Percentiles rank a stretch among this genome's conserved stretches.
phyloP scores from a whole-genome alignment of 2,113 vertebrate genomes.

The Corvus hawaiiensis region DNA sequence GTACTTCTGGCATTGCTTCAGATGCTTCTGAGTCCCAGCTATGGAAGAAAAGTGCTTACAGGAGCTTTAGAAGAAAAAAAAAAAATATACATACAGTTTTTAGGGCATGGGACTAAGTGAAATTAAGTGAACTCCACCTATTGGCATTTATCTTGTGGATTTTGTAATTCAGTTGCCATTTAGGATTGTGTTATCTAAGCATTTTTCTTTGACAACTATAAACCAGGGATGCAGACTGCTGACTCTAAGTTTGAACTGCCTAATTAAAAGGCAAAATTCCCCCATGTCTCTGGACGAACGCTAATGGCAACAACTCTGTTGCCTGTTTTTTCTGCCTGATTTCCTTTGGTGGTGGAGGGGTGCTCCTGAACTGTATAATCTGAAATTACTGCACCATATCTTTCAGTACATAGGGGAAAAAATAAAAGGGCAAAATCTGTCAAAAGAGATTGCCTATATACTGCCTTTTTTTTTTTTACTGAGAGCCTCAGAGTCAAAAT shows the following conservation, averaged over 20 bases:
- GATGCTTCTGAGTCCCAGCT: neutral
- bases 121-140: neutral
- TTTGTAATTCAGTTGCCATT: neutral
- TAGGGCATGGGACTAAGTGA: neutral
- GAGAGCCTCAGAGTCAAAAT: neutral
- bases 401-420: neutral
- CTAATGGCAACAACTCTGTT: neutral
- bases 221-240: neutral
- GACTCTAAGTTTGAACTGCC: neutral
- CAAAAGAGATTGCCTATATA: neutral
- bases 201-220: neutral
- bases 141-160: neutral
- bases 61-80: neutral
- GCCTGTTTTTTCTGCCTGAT: neutral
- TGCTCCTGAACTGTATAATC: neutral
- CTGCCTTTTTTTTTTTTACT: too few relatives aligned
- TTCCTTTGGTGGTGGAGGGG: neutral
- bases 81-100: neutral
- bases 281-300: neutral
- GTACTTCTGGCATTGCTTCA: neutral
- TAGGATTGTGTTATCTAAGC: neutral
- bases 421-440: neutral
- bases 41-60: neutral
- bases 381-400: neutral
- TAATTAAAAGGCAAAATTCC: neutral